Evolutionary conservation across 2,113 vertebrate genomes (phyloP).

Genomic region (Glaucomys volans): DNA sequence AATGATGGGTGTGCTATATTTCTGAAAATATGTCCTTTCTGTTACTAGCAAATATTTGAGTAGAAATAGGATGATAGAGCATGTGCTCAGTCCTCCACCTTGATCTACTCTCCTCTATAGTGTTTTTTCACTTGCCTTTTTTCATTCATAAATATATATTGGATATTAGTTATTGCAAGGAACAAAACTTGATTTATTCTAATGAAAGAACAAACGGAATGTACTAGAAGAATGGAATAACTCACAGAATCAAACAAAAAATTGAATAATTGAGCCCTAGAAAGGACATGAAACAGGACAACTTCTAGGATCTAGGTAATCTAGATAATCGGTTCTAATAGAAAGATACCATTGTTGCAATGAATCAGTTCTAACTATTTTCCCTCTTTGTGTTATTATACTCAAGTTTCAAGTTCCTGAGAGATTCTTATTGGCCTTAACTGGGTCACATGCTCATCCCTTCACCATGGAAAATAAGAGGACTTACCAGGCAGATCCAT

Average conservation of each 20-base stretch:
- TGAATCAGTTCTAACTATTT: not conserved
- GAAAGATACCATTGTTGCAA: not conserved
- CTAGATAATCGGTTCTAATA: slow-evolving; percentile 31
- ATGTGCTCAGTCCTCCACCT: not conserved
- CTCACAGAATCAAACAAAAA: slow-evolving; percentile 3
- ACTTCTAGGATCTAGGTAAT: slow-evolving; percentile 18
- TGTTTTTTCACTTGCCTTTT: slow-evolving; percentile 11
- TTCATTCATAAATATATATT: slow-evolving; percentile 8
- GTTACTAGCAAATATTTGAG: slow-evolving; percentile 31
- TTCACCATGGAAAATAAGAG: slow-evolving; percentile 18
- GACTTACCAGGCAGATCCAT: not conserved
- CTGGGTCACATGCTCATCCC: not conserved
- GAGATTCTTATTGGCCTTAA: slow-evolving; percentile 24
- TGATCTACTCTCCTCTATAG: slow-evolving; percentile 14
- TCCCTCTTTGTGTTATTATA: not conserved
- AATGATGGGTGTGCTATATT: not conserved
- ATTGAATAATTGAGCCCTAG: slow-evolving; percentile 1
- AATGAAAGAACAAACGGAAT: slow-evolving; percentile 20
- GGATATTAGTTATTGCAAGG: not conserved
- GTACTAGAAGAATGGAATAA: slow-evolving; percentile 1
- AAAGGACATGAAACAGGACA: slow-evolving; percentile 21
- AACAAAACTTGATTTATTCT: slow-evolving; percentile 31
- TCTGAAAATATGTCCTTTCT: slow-evolving; percentile 15
- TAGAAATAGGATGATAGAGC: not conserved
- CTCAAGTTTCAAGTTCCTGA: not conserved